Base-by-base conservation (phyloP, 1,140 invertebrate species). In the Wiebesia pumilae region DNA sequence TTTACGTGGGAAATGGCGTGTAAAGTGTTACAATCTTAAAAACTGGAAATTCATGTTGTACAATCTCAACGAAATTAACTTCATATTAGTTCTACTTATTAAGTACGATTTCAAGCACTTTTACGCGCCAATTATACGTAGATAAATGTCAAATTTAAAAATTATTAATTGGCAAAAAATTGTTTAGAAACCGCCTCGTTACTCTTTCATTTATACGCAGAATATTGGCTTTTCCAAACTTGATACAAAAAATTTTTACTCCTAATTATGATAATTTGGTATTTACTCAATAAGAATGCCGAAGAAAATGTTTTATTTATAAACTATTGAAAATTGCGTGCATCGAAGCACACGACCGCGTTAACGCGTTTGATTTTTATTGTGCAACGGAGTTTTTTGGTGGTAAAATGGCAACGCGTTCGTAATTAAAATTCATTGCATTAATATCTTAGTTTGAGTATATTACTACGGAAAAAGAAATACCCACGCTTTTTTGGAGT, bases 11-110 rank as follows among this genome's bases (percentile, higher is more conserved):
- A 85, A 85, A 62, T 67, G 27, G 24, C 65, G 78, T 81, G 84
- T 81, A 81, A 81, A 81, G 84, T 80, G 47, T 81, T 58, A 81
- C 84, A 58, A 67, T 73, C 58, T 58, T 43, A 85, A 83, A 71
- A 85, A 85, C 47, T 85, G 67, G 67, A 85, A 71, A 85, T 58
- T 71, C 78, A 43, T 71, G 40, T 62, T 35, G 24, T 16, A 67
- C 62, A 79, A 40, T 85, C 75, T 54, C 77, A 51, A 54, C 14
- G 65, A 30, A 81, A 81, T 85, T 85, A 81, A 58, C 79, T 30
- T 85, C 84, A 62, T 69, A 81, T 85, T 85, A 78, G 77, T 71
- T 84, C 40, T 62, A 47, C 67, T 83, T 73, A 3, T 73, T 73
- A 38, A 38, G 16, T 24, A 10, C 43, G n/a, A 14, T 27, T 38